Evolutionary conservation across 2,888 invertebrate genomes (phyloP).

Genomic region (Aphidoletes aphidimyza): DNA sequence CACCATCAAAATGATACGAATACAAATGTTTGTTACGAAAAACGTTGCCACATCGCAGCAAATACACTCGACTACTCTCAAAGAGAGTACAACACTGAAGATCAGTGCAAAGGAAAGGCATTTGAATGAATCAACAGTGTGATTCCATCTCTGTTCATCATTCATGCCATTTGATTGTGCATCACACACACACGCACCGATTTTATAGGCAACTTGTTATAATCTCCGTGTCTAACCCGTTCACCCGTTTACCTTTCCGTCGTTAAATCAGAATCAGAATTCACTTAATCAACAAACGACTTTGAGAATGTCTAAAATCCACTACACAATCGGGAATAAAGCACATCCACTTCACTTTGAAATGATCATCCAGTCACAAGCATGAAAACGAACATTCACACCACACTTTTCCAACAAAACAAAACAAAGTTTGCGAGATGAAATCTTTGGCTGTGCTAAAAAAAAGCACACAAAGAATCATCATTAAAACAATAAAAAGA

Average conservation of each 20-base stretch:
- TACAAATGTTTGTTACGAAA: too few relatives aligned
- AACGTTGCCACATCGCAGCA: too few relatives aligned
- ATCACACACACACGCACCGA: neutral
- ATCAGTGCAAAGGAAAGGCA: neutral
- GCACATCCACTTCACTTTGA: neutral
- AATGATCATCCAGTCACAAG: neutral
- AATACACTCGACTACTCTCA: too few relatives aligned
- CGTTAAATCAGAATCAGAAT: conserved; percentile 3
- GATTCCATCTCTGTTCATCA: neutral
- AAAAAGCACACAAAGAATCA: neutral
- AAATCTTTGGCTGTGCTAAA: neutral
- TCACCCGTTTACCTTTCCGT: neutral
- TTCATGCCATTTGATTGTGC: neutral
- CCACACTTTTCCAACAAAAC: neutral
- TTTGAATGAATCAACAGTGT: neutral
- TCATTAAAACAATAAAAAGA: conserved; percentile 38
- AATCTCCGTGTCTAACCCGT: neutral
- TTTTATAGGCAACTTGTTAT: neutral
- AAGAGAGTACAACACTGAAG: too few relatives aligned
- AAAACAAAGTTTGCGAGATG: neutral
- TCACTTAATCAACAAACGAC: neutral
- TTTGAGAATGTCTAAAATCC: neutral
- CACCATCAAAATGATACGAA: too few relatives aligned
- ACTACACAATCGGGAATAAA: neutral
- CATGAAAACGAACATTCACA: conserved; percentile 1